Conservation (phyloP, 2,888 invertebrate genomes). For the Rhorus exstirpatorius region DNA sequence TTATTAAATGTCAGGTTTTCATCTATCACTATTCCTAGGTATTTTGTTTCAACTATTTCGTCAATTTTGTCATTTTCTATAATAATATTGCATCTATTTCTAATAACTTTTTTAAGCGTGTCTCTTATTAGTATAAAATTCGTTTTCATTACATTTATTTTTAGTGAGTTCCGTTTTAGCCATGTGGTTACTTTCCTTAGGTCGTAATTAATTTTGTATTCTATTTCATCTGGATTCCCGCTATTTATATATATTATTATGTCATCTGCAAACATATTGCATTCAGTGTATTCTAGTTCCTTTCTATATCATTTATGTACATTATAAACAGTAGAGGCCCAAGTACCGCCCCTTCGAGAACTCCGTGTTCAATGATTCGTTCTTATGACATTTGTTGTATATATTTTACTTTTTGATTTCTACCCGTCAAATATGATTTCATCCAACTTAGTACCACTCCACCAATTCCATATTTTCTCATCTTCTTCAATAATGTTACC, state of each 20-base stretch:
- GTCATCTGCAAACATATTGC: no score
- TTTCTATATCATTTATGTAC: no score
- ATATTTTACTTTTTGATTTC: no score
- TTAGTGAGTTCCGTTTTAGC: no score
- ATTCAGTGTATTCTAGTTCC: no score
- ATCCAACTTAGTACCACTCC: conserved; percentile 12
- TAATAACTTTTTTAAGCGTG: background rate
- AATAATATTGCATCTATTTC: no score
- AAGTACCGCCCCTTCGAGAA: conserved; percentile 1
- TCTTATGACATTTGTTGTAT: conserved; percentile 1
- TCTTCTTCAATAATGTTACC: conserved; percentile 44
- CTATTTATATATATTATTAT: conserved; percentile 8
- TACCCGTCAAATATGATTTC: no score
- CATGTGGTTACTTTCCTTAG: background rate
- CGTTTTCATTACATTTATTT: conserved; percentile 5
- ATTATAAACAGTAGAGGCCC: no score
- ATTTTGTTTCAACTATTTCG: no score
- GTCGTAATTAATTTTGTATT: background rate
- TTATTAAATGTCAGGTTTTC: conserved; percentile 43
- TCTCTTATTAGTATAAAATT: conserved; percentile 2
- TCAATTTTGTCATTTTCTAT: no score
- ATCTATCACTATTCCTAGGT: no score
- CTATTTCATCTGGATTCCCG: no score
- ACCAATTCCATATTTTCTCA: conserved; percentile 30
- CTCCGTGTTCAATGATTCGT: background rate